Evolutionary conservation across 2,888 invertebrate genomes (phyloP), one percentile per base, ranked within the genome.

Genomic region (Metalampra italica): DNA sequence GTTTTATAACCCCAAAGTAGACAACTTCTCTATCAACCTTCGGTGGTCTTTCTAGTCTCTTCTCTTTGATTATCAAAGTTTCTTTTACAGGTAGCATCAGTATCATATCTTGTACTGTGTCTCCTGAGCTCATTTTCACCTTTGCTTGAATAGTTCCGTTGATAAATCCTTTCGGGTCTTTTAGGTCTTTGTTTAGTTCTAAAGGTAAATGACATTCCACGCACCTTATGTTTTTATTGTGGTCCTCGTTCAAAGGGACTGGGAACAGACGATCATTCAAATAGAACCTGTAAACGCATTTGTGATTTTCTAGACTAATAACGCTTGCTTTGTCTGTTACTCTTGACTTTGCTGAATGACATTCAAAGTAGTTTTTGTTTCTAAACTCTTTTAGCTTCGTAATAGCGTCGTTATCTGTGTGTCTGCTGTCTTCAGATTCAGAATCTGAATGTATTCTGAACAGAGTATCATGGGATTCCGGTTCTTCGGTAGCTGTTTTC

Each of bases 211-310:
- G 77, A 47, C 92, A 92, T 57, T 90, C 82, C 0, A 80, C 76
- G 56, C 91, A 91, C 29, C 91, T 68, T 9, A 90, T 83, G 34
- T 68, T 79, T 8, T 89, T 82, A 30, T 80, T 75, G 36, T 78
- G 71, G 49, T 91, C 90, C 9, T 73, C 64, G 40, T 82, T 83
- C 9, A 91, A 54, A 0, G 91, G 88, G 12, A 90, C 88, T 0
- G 92, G 91, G 54, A 92, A 90, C 9, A 92, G 66, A 45, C 92
- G 72, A 5, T 92, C 90, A 52, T 92, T 92, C 11, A 92, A 67
- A 60, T 87, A 79, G 54, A 90, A 92, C 45, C 91, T 85, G 53
- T 92, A 91, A 0, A 90, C 69, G 46, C 92, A 92, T 56, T 80
- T 82, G 54, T 91, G 91, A 9, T 83, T 65, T 1, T 62, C 66